Conservation (phyloP, 2,888 invertebrate genomes). For the Himalopsyche anomala region DNA sequence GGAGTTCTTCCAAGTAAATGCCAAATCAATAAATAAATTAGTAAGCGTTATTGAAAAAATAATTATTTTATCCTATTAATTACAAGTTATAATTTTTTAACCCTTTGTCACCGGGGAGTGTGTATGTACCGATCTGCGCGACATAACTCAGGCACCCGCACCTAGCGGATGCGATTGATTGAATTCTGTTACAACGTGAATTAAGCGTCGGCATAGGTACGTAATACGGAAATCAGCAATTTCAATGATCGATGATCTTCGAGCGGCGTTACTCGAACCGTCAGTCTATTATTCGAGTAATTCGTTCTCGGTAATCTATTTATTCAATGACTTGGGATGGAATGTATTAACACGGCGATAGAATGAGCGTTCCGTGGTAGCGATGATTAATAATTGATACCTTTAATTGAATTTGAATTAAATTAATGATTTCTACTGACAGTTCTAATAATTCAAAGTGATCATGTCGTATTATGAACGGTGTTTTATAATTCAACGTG, state of each 20-base stretch:
- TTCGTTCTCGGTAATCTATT: conserved; percentile 27
- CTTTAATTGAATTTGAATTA: conserved; percentile 13
- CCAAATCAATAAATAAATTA: too few species aligned
- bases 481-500: too few species aligned
- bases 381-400: neutral
- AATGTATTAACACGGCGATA: neutral
- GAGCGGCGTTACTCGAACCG: conserved; percentile 4
- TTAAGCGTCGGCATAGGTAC: neutral
- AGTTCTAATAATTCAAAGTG: too few species aligned
- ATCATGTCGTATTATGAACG: too few species aligned
- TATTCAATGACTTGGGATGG: conserved; percentile 13
- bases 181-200: conserved; percentile 25
- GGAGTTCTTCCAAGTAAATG: too few species aligned
- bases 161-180: conserved; percentile 17
- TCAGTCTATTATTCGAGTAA: conserved; percentile 19
- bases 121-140: too few species aligned
- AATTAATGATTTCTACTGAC: neutral
- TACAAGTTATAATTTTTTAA: too few species aligned
- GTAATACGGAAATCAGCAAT: conserved; percentile 41
- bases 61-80: too few species aligned
- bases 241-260: conserved; percentile 37
- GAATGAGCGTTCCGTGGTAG: conserved; percentile 4
- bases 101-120: too few species aligned
- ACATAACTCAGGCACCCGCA: neutral
- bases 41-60: too few species aligned